Evolutionary conservation across 2,888 invertebrate species (phyloP), one percentile per base, ranked within the genome.

Genomic region (Galerucella calmariensis): DNA sequence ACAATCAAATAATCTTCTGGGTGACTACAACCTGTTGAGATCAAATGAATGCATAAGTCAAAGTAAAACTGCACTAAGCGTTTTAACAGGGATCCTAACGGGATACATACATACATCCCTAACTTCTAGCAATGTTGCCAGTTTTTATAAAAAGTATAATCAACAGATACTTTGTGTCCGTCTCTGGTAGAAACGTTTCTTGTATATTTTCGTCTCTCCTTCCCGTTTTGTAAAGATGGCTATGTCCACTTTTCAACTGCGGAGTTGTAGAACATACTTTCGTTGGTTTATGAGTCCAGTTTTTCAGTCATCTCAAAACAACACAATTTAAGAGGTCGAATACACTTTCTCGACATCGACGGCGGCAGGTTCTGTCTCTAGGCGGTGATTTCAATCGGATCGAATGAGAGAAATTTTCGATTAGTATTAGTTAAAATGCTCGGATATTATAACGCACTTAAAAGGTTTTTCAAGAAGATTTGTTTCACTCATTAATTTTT

Each of bases 251-350:
- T 78, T 73, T 75, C 77, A 80, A 78, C 76, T 11, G 14, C 79
- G 76, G 77, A 80, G 76, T 79, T 79, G 79, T 79, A 79, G 78
- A 78, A 81, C 82, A 81, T 82, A 82, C 83, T 84, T 84, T 82
- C 82, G 78, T 83, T 80, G 82, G 78, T 83, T 83, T 83, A 84
- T 82, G 81, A 69, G 81, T 80, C 83, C 82, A 84, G 83, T 84
- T 84, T 83, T 83, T 84, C 78, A 77, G 79, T 77, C 69, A 73
- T 69, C 75, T 78, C 75, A 78, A 80, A 82, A 78, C 81, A 78
- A 80, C 80, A 79, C 81, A 80, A 81, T 83, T 83, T 83, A 82
- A 79, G 81, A 84, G 83, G 83, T 84, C 81, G 83, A 83, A 82
- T 81, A 79, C 81, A 83, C 84, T 83, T 84, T 83, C 81, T 78